A percentile compares a stretch with the other conserved stretches of the same genome.
These are phyloP conservation scores for Drosophila sulfurigaster DNA, from an alignment of 1,140 invertebrate species.

Conservation along the genomic window DNA sequence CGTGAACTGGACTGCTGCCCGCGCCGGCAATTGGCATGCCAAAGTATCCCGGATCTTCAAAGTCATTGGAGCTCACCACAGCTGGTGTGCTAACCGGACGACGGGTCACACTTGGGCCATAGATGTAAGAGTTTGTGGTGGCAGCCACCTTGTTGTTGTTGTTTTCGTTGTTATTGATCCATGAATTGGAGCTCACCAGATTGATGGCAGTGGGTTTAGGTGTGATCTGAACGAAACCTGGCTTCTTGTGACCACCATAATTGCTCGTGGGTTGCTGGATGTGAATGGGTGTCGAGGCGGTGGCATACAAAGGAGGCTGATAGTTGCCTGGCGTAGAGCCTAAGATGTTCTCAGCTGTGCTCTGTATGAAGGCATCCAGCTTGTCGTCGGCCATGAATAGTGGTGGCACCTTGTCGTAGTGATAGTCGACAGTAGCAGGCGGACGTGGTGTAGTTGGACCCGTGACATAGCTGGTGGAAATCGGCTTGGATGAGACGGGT, in stretches of 20 bases:
- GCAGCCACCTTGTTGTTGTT: conserved; percentile 38
- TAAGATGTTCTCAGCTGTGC: conserved; percentile 71
- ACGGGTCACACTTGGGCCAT: conserved; percentile 84
- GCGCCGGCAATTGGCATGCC: conserved; percentile 46
- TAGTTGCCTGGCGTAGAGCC: conserved; percentile 70
- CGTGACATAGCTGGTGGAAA: conserved; percentile 87
- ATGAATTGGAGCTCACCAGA: conserved; percentile 45
- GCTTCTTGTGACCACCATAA: conserved; percentile 70
- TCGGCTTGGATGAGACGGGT: conserved; percentile 80
- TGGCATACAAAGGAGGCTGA: conserved; percentile 63
- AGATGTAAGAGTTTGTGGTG: conserved; percentile 86
- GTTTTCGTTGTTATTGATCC: neutral
- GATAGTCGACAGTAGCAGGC: conserved; percentile 66
- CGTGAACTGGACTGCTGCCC: conserved; percentile 60
- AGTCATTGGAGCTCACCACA: conserved; percentile 73
- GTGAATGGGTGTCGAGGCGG: conserved; percentile 68
- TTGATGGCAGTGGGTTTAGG: conserved; percentile 86
- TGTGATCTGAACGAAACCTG: conserved; percentile 77
- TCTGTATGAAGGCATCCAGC: conserved; percentile 78
- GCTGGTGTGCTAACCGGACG: conserved; percentile 51
- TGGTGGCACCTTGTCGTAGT: conserved; percentile 77
- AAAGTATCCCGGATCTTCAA: conserved; percentile 83
- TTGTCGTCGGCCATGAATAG: conserved; percentile 79
- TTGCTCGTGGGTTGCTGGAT: conserved; percentile 63
- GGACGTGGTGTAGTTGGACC: conserved; percentile 85